Percentiles rank a stretch among this genome's conserved stretches.
phyloP scores from a whole-genome alignment of 2,888 invertebrate genomes.

The Macrophya annulata region DNA sequence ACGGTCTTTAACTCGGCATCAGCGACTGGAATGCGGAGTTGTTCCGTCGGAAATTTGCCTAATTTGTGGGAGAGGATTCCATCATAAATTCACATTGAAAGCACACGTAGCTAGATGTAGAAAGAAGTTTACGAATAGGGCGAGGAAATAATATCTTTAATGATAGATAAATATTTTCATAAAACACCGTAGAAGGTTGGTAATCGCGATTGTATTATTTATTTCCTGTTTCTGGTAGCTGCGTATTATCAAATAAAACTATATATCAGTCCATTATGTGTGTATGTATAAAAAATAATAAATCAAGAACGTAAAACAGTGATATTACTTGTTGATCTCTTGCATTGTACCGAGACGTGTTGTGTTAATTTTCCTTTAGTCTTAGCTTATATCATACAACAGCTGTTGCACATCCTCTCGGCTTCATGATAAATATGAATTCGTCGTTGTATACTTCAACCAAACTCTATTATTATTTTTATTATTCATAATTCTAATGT shows the following conservation, averaged over 20 bases:
- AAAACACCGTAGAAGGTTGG: conserved; percentile 11
- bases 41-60: conserved; percentile 77
- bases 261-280: conserved; percentile 14
- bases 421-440: not conserved
- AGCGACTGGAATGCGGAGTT: conserved; percentile 79
- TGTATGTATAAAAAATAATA: conserved; percentile 35
- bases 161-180: conserved; percentile 20
- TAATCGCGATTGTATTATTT: conserved; percentile 7
- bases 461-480: not conserved
- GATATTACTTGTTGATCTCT: conserved; percentile 21
- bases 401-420: not conserved
- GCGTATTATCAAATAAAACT: not conserved
- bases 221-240: not conserved
- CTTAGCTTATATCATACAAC: not conserved
- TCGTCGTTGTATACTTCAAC: not conserved
- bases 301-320: conserved; percentile 34
- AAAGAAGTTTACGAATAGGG: conserved; percentile 31
- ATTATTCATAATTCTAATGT: not conserved
- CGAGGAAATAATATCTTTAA: conserved; percentile 14
- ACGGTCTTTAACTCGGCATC: conserved; percentile 79
- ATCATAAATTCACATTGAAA: conserved; percentile 78
- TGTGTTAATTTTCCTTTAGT: not conserved
- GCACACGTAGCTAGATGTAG: conserved; percentile 73
- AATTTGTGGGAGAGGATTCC: conserved; percentile 78
- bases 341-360: not conserved